These are phyloP conservation scores for Baronia brevicornis DNA, from an alignment of 2,888 invertebrate species.

Conservation along the genomic window DNA sequence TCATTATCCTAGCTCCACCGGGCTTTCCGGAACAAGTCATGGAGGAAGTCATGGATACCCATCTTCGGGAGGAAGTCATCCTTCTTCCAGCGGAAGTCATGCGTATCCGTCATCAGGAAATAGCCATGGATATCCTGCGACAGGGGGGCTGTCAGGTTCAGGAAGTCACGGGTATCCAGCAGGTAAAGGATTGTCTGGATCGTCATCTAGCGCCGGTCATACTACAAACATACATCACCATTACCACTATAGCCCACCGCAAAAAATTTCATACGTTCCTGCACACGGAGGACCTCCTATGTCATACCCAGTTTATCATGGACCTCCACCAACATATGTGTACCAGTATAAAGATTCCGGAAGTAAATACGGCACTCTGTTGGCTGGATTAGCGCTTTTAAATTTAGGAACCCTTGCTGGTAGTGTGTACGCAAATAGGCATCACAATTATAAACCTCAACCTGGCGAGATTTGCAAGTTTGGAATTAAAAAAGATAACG, in stretches of 20 bases:
- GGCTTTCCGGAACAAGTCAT: constrained; percentile 30
- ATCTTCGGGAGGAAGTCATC: constrained; percentile 27
- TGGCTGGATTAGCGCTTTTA: constrained; percentile 55
- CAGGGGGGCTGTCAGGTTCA: constrained; percentile 20
- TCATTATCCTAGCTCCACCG: constrained; percentile 39
- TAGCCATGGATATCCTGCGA: constrained; percentile 25
- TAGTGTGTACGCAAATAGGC: constrained; percentile 37
- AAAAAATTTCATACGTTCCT: constrained; percentile 50
- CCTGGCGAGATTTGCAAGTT: constrained; percentile 61
- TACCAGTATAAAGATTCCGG: constrained; percentile 59
- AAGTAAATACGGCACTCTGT: constrained; percentile 57
- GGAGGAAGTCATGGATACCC: constrained; percentile 30
- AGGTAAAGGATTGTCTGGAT: too few species aligned
- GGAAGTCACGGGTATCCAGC: constrained; percentile 21
- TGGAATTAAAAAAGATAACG: constrained; percentile 54
- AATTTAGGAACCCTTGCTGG: constrained; percentile 56
- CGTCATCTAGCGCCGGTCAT: constrained; percentile 21
- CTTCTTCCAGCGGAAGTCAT: constrained; percentile 23
- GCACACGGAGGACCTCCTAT: constrained; percentile 38
- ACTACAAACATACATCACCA: constrained; percentile 46
- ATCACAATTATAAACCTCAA: constrained; percentile 36
- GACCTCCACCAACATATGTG: constrained; percentile 54
- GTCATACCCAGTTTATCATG: constrained; percentile 54
- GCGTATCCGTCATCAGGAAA: constrained; percentile 25
- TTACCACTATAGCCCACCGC: constrained; percentile 57